A percentile compares a stretch with the other conserved stretches of the same genome.
Conservation (phyloP, 2,113 vertebrate species). For the human region GRCh38 chr13:80764001-80764500, state of each 20-base stretch:
- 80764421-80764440: background rate
- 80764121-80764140: background rate
- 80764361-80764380: background rate
- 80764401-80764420: background rate
- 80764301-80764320: background rate
- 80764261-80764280: background rate
- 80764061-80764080: background rate
- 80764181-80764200: background rate
- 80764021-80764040: background rate
- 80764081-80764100: background rate
- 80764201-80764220: background rate
- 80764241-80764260: background rate
- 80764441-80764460: background rate
- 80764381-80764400: background rate
- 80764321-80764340: background rate
- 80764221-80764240: background rate
- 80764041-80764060: background rate
- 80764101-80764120: background rate
- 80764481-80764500: background rate
- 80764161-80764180: background rate
- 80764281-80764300: background rate
- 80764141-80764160: background rate
- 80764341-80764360: background rate
- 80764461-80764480: background rate
- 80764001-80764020: constrained; percentile 7